Base-by-base conservation (phyloP, 2,888 invertebrate genomes). In the Metellina segmentata region DNA sequence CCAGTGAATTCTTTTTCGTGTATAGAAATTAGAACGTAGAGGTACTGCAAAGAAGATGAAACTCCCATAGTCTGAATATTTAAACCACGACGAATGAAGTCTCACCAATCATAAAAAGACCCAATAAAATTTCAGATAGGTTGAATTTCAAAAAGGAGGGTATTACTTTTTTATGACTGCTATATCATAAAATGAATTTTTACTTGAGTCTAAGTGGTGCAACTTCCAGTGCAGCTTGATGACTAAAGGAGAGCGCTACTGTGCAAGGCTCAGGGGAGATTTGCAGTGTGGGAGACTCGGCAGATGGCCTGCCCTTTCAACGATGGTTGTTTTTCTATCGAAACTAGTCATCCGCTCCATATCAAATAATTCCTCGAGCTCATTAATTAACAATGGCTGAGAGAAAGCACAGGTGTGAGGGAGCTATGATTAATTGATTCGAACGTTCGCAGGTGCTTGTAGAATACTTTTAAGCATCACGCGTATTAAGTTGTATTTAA, bases 1-100 rank as follows among this genome's bases (percentile, higher is more conserved):
- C 34, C 52, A 34, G 34, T n/a, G 61, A 75, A 52, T 85, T 61
- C 34, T 53, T 52, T n/a, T 11, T 74, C 52, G 74, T 85, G 74
- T 9, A 61, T n/a, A 6, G 52, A 53, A 75, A 85, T 83, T 53
- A 74, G 20, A 72, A 49, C 72, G 53, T 71, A 74, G 72, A 16
- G 61, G 61, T 11, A 61, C 34, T 34, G 34, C 34, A 34, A 34
- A 34, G 34, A 4, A 34, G 34, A 34, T 34, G 34, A 34, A 34
- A 34, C 34, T 34, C 34, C 34, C 34, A 34, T 34, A 34, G 34
- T 34, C 34, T 34, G 34, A 34, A 34, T 34, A 34, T 34, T 34
- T 34, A 34, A 34, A 34, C 1, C 34, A 34, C 34, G 34, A 16
- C 61, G 9, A 61, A 11, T 61, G 11, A 61, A 61, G 11, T 16